Evolutionary conservation across 2,797 vertebrate species (phyloP).

Genomic region (Hippocampus kuda): DNA sequence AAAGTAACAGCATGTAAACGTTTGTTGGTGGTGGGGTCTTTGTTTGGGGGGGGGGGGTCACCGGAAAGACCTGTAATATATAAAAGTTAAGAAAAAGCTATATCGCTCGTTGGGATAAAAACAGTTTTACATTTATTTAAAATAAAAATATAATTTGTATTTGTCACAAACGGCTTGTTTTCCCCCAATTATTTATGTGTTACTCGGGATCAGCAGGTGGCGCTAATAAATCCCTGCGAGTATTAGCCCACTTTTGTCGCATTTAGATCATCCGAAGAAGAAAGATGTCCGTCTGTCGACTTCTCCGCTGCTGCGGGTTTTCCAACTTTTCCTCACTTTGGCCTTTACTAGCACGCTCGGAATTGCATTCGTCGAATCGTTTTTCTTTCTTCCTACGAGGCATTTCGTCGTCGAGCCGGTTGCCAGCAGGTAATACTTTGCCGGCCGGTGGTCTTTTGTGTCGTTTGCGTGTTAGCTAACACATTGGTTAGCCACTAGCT

Average conservation of each 20-base stretch:
- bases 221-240: not conserved
- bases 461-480: not conserved
- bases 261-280: constrained; percentile 25
- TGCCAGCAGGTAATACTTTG: constrained; percentile 53
- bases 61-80: not conserved
- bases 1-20: too few species aligned
- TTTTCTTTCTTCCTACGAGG: constrained; percentile 41
- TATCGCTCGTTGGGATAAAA: not conserved
- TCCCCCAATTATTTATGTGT: too few species aligned
- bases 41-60: too few species aligned
- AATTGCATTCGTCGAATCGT: constrained; percentile 20
- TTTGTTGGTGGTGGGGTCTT: too few species aligned
- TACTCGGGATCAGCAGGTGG: not conserved
- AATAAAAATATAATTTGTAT: not conserved
- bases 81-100: not conserved
- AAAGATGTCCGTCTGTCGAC: constrained; percentile 61
- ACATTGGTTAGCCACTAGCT: constrained; percentile 19
- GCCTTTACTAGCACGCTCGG: constrained; percentile 40
- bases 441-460: not conserved
- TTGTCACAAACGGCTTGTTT: not conserved
- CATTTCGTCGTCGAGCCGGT: constrained; percentile 46
- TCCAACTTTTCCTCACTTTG: constrained; percentile 53
- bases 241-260: not conserved
- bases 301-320: constrained; percentile 52
- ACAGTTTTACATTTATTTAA: not conserved